Evolutionary conservation across 2,113 vertebrate genomes (phyloP).

Genomic region (Chunga burmeisteri): DNA sequence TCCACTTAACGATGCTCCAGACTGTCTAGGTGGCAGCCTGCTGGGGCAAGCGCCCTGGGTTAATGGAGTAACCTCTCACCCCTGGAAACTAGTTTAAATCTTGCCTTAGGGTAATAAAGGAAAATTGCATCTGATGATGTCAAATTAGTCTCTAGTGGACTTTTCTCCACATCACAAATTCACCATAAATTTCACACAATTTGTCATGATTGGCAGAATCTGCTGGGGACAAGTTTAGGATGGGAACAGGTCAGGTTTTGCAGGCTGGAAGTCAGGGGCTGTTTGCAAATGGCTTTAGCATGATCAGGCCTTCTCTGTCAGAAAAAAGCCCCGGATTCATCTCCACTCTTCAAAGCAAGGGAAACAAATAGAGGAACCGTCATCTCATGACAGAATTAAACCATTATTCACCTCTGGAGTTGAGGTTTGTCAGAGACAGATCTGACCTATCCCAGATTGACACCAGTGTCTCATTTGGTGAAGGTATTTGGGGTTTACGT

Average conservation of each 20-base stretch:
- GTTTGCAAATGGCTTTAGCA: background rate
- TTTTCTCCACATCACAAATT: conserved; percentile 47
- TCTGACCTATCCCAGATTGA: background rate
- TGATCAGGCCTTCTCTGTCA: background rate
- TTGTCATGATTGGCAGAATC: conserved; percentile 44
- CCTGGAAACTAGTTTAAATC: conserved; percentile 67
- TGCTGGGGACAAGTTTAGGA: background rate
- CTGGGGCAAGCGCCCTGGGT: background rate
- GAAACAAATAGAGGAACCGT: background rate
- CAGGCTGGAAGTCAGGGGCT: background rate
- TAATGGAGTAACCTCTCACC: conserved; percentile 64
- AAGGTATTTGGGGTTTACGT: background rate
- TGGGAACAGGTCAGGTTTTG: background rate
- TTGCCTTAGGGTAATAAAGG: conserved; percentile 63
- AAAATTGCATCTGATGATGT: conserved; percentile 61
- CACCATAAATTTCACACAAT: conserved; percentile 12
- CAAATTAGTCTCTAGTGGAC: conserved; percentile 65
- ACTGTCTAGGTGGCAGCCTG: conserved; percentile 24
- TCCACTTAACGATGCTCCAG: background rate
- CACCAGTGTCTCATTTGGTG: background rate
- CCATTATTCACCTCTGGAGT: background rate
- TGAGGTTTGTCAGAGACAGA: background rate
- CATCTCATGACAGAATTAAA: background rate
- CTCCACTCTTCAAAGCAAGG: background rate
- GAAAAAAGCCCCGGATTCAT: background rate